Evolutionary conservation across 1,140 invertebrate genomes (phyloP), one percentile per base, ranked within the genome.

Genomic region (Adelges cooleyi): DNA sequence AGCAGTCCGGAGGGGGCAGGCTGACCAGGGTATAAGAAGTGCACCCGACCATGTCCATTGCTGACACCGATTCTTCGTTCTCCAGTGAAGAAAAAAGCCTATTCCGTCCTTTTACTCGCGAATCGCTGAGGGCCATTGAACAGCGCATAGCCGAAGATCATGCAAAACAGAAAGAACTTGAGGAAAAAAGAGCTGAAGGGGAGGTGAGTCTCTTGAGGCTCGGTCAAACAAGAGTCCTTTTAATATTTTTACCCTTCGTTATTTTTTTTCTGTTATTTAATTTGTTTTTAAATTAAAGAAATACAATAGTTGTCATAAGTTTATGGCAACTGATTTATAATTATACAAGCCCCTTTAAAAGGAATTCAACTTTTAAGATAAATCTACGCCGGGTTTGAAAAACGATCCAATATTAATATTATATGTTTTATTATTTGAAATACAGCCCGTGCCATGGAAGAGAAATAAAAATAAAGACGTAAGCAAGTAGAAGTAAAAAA

Each of bases 41-140:
- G 51, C 49, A 49, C 65, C 69, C 42, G 66, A 71, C 75, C 73
- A 90, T 90, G 87, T 90, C 86, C 84, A 86, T 87, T 82, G 84
- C 84, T 83, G 66, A 67, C 53, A 89, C 84, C 82, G 84, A 86
- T 82, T 87, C 86, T 80, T 54, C 54, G 62, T 81, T 86, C 82
- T 87, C 86, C 83, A 87, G 89, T 85, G 87, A 92, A 87, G 88
- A 90, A 85, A 86, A 84, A 81, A 87, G 87, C 81, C 83, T 90
- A 84, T 97, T 96, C 88, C 87, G 88, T 85, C 92, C 91, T 80
- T 96, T 96, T 83, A 96, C 93, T 76, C 84, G 92, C 80, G 92
- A 96, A 81, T 95, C 92, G 79, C 82, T 95, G 78, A 85, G 87
- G 78, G 85, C 84, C 77, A 94, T 96, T 79, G 89, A 95, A 81